Evolutionary conservation across 2,888 invertebrate genomes (phyloP), one percentile per base, ranked within the genome.

Genomic region (Parnassius mnemosyne): DNA sequence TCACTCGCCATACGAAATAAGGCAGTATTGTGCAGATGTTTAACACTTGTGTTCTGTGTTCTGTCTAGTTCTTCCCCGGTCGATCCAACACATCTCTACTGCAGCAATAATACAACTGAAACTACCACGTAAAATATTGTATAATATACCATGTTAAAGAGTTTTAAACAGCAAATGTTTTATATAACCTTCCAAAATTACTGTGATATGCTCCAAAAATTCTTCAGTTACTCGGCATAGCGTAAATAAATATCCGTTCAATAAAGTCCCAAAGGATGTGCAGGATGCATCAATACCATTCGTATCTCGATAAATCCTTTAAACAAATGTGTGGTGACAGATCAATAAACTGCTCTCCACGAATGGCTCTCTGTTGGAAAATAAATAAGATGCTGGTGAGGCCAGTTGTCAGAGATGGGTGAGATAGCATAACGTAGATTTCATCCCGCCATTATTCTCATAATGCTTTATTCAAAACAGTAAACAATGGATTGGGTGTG

Each of bases 281-380:
- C 58, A 55, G 54, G 42, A 66, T 63, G 66, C 69, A 70, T 70
- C 68, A 75, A 79, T 77, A 74, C 67, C 52, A 60, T 63, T 63
- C 71, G 69, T 72, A 71, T 74, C 70, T 70, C 72, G 71, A 79
- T 81, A 80, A 73, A 74, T 73, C 70, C 64, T 65, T 66, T 59
- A 69, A 66, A 72, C 69, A 70, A 69, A 70, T 70, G 73, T 70
- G 68, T 74, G 77, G 75, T 76, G 78, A 80, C 80, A 77, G 71
- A 73, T 69, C 74, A 77, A 78, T 83, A 80, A 77, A 78, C 76
- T 75, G 69, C 61, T 69, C 65, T 65, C 68, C 69, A 64, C 71
- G 74, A 81, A 80, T 80, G 73, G 76, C 73, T 71, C 83, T 81
- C 81, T 68, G 78, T 77, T 76, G 79, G 74, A 77, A 80, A 75